Percentiles rank a stretch among this genome's conserved stretches.
Conservation (phyloP, 2,888 invertebrate genomes). For the Brenthis hecate region DNA sequence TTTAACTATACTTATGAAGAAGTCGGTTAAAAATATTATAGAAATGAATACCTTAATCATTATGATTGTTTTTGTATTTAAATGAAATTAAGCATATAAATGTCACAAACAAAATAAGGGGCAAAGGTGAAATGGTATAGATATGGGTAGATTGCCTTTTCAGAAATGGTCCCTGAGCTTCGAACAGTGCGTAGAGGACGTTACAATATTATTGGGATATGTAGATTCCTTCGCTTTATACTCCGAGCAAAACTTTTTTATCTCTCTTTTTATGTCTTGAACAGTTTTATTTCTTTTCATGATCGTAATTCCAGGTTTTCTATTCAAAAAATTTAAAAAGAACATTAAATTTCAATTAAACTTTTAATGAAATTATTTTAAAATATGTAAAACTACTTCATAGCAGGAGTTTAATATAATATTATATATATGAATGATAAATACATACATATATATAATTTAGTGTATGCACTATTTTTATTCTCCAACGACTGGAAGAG, state of each 20-base stretch:
- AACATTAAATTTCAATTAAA: not conserved
- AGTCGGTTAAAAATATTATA: too few species aligned
- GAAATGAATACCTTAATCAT: not conserved
- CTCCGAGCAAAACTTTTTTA: not conserved
- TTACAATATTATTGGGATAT: constrained; percentile 49
- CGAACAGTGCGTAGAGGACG: constrained; percentile 41
- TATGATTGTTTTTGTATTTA: not conserved
- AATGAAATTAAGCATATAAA: constrained; percentile 7
- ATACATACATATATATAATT: too few species aligned
- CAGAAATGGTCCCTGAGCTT: constrained; percentile 40
- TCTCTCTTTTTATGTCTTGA: constrained; percentile 11
- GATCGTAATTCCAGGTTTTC: not conserved
- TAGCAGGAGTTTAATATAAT: too few species aligned
- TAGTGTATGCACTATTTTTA: too few species aligned
- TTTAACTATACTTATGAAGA: too few species aligned
- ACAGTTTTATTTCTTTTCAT: constrained; percentile 7
- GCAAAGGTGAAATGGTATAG: constrained; percentile 42
- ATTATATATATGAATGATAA: too few species aligned
- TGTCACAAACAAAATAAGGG: constrained; percentile 23
- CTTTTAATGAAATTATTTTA: not conserved
- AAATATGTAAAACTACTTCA: not conserved
- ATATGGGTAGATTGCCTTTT: constrained; percentile 37
- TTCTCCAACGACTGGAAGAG: too few species aligned
- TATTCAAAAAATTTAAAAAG: not conserved
- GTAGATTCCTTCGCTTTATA: constrained; percentile 43